Base-by-base conservation (phyloP, 64 coral and sea anemone genomes). In the Montipora capricornis region DNA sequence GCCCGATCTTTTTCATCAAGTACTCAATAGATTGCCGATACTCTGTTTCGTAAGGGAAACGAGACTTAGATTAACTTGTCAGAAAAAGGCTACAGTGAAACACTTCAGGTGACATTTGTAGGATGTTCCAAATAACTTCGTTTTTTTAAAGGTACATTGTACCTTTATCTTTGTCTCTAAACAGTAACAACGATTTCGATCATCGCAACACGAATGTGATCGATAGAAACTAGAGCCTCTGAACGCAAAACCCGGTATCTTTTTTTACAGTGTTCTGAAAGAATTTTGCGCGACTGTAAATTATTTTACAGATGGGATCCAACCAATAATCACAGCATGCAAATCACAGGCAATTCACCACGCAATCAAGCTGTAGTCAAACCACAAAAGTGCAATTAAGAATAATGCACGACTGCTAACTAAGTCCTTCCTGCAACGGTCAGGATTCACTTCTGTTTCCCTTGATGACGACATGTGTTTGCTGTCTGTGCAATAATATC, bases 81-180 rank as follows among this genome's bases (percentile, higher is more conserved):
- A 20, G 3, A 15, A 1, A 5, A 4, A 70, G 82, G 66, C 67
- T 60, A 84, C 5, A 17, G 6, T 19, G 13, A 47, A 84, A 44
- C 61, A 46, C 17, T 44, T n/a, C 19, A 86, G 66, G 82, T 71
- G 67, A 86, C 8, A 86, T 86, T 49, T 16, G 48, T 71, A 11
- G 67, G 46, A 86, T 86, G 68, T 86, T 73, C 60, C 3, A 9
- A 86, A 86, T 86, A 71, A 17, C 37, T 71, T 69, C 37, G 37
- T 50, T 68, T 86, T 47, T 48, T 19, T 47, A 14, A 37, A 47
- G 67, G 61, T 24, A 84, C 44, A 46, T 14, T 73, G 16, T 24
- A 24, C 68, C 20, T 71, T 71, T 71, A 17, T 71, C 5, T 24
- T 71, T 11, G 20, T 2, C 14, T 15, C 19, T 6, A 22, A 71